Conservation (phyloP, 2,113 vertebrate species). For the Spea bombifrons region DNA sequence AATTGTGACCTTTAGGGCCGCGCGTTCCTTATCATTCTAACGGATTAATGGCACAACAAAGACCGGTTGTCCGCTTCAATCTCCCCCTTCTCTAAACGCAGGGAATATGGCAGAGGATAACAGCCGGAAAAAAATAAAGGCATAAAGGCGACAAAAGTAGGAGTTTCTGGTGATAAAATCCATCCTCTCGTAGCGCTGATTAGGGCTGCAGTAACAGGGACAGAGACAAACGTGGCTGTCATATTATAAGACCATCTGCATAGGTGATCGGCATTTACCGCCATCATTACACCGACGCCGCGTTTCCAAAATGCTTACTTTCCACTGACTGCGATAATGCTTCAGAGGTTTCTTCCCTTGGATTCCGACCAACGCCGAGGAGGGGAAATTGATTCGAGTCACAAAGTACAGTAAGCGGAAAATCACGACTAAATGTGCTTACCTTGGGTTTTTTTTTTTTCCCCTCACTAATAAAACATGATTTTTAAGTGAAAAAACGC, state of each 20-base stretch:
- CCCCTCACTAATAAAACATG: slow-evolving; percentile 10
- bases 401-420: slow-evolving; percentile 31
- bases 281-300: slow-evolving; percentile 19
- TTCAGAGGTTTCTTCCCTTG: slow-evolving; percentile 20
- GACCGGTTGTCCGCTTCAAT: too few species aligned
- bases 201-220: background rate
- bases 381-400: slow-evolving; percentile 27
- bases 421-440: slow-evolving; percentile 32
- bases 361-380: slow-evolving; percentile 5
- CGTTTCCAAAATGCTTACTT: slow-evolving; percentile 26
- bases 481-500: slow-evolving; percentile 23
- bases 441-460: slow-evolving; percentile 20
- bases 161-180: background rate
- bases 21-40: too few species aligned
- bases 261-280: slow-evolving; percentile 29
- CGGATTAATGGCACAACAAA: too few species aligned
- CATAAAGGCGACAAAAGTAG: background rate
- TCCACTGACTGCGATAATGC: slow-evolving; percentile 22
- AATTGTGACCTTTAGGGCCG: too few species aligned
- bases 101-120: too few species aligned
- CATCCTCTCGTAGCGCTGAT: background rate
- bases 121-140: background rate
- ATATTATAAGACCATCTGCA: slow-evolving; percentile 38
- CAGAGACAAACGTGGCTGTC: slow-evolving; percentile 27
- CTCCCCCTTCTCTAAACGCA: too few species aligned